Conservation (phyloP, 2,888 invertebrate species). For the Pachymerium ferrugineum region DNA sequence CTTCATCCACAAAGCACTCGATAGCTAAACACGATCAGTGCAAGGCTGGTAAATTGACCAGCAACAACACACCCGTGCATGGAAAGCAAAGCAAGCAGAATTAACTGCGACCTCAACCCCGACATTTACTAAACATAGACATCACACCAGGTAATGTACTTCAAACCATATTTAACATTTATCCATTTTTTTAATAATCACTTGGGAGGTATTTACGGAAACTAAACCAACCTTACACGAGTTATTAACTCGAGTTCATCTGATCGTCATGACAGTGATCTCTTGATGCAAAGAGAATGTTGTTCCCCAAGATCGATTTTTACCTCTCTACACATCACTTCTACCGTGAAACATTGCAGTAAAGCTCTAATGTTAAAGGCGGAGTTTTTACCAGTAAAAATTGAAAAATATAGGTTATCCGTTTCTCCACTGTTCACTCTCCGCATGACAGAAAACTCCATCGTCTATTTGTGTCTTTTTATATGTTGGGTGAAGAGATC, state of each 20-base stretch:
- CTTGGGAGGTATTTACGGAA: background rate
- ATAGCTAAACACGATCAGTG: background rate
- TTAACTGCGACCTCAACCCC: too few relatives aligned
- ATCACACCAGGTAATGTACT: too few relatives aligned
- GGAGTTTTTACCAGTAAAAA: background rate
- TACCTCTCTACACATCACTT: background rate
- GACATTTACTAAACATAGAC: too few relatives aligned
- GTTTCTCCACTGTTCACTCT: too few relatives aligned
- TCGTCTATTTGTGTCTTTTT: too few relatives aligned
- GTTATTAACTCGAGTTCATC: background rate
- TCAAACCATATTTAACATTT: too few relatives aligned
- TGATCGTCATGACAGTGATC: background rate
- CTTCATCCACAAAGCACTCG: background rate
- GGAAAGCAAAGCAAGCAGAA: background rate
- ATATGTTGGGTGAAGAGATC: too few relatives aligned
- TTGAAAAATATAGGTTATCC: background rate
- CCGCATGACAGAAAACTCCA: too few relatives aligned
- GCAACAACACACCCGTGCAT: background rate
- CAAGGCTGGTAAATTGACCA: slow-evolving; percentile 14
- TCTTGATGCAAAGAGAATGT: background rate
- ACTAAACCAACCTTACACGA: background rate
- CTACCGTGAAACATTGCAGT: slow-evolving; percentile 5
- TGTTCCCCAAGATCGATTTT: slow-evolving; percentile 7
- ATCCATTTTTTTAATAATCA: too few relatives aligned
- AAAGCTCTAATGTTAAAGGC: background rate